Conservation (phyloP, 2,797 vertebrate genomes). For the Pelobates cultripes region DNA sequence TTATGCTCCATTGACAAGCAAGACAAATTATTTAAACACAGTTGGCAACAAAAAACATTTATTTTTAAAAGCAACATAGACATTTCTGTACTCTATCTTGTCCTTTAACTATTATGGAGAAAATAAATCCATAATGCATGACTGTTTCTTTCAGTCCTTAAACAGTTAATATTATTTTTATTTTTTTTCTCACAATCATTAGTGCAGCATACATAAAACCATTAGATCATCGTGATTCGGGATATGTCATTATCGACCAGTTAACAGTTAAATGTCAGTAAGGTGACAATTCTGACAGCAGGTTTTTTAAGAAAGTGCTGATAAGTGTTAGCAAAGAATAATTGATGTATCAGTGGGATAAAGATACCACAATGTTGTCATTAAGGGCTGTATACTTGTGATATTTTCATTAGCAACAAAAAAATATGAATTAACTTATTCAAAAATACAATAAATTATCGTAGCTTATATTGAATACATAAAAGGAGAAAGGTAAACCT, state of each 20-base stretch:
- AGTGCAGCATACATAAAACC: background rate
- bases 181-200: background rate
- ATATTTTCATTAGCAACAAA: background rate
- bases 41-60: too few relatives aligned
- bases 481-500: background rate
- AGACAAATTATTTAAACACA: too few relatives aligned
- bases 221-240: background rate
- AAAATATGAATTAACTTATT: background rate
- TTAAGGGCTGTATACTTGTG: background rate
- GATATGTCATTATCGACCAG: background rate
- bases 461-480: background rate
- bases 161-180: background rate
- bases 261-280: background rate
- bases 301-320: background rate
- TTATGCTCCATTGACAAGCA: too few relatives aligned
- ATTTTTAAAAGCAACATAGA: too few relatives aligned
- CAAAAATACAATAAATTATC: background rate
- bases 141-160: background rate
- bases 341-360: background rate
- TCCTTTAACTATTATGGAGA: too few relatives aligned
- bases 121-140: too few relatives aligned
- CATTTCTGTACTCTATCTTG: too few relatives aligned
- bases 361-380: background rate
- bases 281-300: conserved; percentile 3
- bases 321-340: background rate